Conservation (phyloP, 1,140 invertebrate species). For the Drosophila subpulchrella region DNA sequence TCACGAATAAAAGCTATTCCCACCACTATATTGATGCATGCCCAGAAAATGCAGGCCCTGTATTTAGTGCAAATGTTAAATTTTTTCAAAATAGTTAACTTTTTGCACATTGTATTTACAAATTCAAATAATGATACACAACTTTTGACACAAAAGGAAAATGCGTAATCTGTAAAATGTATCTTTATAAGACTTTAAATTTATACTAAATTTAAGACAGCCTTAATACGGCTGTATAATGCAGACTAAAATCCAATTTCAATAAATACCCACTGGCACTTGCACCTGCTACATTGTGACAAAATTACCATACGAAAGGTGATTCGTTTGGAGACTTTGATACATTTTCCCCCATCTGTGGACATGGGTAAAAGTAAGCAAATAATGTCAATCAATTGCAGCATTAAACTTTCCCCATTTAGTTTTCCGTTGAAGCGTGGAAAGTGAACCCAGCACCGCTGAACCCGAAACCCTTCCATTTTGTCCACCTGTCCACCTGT, state of each 20-base stretch:
- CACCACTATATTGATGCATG: slow-evolving; percentile 1
- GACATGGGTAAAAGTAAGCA: slow-evolving; percentile 39
- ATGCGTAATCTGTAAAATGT: background rate
- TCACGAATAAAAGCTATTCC: slow-evolving; percentile 8
- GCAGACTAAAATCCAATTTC: too few species aligned
- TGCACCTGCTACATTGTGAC: background rate
- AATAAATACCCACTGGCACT: background rate
- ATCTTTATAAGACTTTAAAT: background rate
- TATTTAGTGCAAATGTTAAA: slow-evolving; percentile 10
- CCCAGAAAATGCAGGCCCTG: slow-evolving; percentile 21
- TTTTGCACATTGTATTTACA: slow-evolving; percentile 4
- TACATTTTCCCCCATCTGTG: slow-evolving; percentile 8
- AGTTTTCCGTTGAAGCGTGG: slow-evolving; percentile 25
- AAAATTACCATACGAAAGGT: background rate
- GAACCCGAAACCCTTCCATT: slow-evolving; percentile 7
- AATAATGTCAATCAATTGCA: slow-evolving; percentile 53
- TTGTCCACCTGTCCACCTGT: slow-evolving; percentile 19
- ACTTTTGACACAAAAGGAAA: slow-evolving; percentile 12
- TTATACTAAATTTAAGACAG: background rate
- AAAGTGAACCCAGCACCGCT: slow-evolving; percentile 27
- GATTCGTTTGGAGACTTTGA: background rate
- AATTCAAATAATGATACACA: background rate
- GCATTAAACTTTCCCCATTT: slow-evolving; percentile 50
- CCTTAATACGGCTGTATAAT: too few species aligned
- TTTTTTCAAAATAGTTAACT: background rate